A percentile compares a stretch with the other conserved stretches of the same genome.
Evolutionary conservation across 2,113 vertebrate genomes (phyloP).

Genomic region (Solenodon paradoxus): DNA sequence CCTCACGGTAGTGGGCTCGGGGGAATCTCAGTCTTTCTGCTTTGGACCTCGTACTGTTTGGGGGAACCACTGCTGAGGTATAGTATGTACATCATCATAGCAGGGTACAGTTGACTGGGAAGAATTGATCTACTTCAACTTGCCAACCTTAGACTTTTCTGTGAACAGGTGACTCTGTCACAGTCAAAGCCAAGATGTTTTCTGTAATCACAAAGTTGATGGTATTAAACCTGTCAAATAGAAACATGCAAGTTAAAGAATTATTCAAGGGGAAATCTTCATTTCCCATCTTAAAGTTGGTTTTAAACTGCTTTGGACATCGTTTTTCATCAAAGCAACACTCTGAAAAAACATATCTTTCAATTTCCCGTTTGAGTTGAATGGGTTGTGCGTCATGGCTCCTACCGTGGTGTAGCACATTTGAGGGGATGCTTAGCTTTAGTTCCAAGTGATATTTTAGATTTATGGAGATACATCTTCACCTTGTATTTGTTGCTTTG

Average conservation of each 20-base stretch:
- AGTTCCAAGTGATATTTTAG: background rate
- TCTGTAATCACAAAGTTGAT: conserved; percentile 2
- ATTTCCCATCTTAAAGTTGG: background rate
- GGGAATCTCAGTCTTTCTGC: background rate
- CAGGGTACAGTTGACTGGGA: background rate
- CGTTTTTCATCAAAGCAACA: background rate
- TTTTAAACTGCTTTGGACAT: background rate
- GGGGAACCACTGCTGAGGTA: background rate
- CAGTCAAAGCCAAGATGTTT: background rate
- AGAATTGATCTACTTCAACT: background rate
- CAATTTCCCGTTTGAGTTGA: background rate
- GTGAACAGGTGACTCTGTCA: background rate
- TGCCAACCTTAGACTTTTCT: background rate
- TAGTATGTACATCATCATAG: background rate
- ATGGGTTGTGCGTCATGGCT: background rate
- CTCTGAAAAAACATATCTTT: background rate
- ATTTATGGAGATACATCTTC: background rate
- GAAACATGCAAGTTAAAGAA: background rate
- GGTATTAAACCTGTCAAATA: background rate
- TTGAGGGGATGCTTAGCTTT: background rate
- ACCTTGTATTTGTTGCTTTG: background rate
- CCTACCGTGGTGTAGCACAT: background rate
- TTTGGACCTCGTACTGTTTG: background rate
- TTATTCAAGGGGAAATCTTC: background rate
- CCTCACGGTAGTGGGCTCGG: background rate